Evolutionary conservation across 2,797 vertebrate genomes (phyloP).

Genomic region (Parambassis ranga): DNA sequence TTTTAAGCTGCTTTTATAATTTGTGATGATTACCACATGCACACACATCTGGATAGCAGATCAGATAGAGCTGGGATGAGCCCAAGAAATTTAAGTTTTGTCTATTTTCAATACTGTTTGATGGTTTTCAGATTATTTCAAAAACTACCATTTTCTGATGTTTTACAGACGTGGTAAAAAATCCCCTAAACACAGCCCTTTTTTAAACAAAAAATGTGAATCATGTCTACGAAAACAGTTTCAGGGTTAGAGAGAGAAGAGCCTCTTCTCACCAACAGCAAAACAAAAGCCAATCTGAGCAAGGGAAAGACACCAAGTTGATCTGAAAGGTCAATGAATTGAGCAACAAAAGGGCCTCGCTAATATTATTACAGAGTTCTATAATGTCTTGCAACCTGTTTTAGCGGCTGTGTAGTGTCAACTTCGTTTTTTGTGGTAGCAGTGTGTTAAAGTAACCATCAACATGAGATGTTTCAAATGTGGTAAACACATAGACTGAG

Average conservation of each 20-base stretch:
- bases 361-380: conserved; percentile 48
- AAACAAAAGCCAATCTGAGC: conserved; percentile 33
- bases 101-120: too few species aligned
- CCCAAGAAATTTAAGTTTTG: neutral
- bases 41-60: conserved; percentile 2
- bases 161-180: neutral
- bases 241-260: neutral
- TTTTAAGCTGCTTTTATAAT: conserved; percentile 5
- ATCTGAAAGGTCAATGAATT: conserved; percentile 54
- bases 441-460: neutral
- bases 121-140: too few species aligned
- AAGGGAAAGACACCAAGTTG: conserved; percentile 22
- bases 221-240: neutral
- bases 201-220: neutral
- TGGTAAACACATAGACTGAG: neutral
- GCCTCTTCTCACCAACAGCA: conserved; percentile 1
- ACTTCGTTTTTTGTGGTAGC: conserved; percentile 8
- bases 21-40: neutral
- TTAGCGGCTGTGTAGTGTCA: conserved; percentile 25
- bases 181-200: neutral
- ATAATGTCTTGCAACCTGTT: conserved; percentile 56
- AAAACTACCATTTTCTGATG: neutral
- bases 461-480: conserved; percentile 16
- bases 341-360: conserved; percentile 35
- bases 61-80: neutral